Base-by-base conservation (phyloP, 53 echinoderm and acorn worm genomes). In the Paelopatides confundens region DNA sequence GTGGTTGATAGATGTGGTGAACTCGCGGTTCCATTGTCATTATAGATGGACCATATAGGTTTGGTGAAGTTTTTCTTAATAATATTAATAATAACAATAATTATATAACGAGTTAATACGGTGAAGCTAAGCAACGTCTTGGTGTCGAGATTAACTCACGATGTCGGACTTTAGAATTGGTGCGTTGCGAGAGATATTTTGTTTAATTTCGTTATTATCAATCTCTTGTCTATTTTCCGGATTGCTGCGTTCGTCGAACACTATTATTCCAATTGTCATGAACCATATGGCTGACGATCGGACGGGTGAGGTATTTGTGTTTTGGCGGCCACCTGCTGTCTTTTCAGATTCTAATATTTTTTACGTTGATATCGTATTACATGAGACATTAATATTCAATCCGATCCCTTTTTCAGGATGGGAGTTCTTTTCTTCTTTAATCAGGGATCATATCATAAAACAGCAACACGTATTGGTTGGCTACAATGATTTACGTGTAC, bases 391-490 rank as follows among this genome's bases (percentile, higher is more conserved):
- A 27, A 33, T 79, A 28, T 79, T 79, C 31, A 52, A 51, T 4
- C 79, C 52, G 51, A 79, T 27, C 2, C 47, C 52, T 28, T 79
- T 79, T 33, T 32, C 79, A 18, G 79, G 79, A 3, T 48, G 52
- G 31, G 53, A 52, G 0, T 53, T 79, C 49, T 52, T 51, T 28
- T 46, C 52, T 2, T 5, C 51, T 17, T 50, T 53, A 30, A 79
- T 79, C 12, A 15, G 51, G 53, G 31, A 79, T 15, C 27, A 51
- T 5, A 17, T 79, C 32, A 50, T 50, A 4, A 33, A 1, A 4
- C 31, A n/a, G 5, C 17, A n/a, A 21, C 14, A 13, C 10, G 30
- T 13, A 15, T 13, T 51, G 9, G 26, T 79, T 2, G 17, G 26
- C 3, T 14, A 43, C 26, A 47, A 29, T 28, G 49, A 79, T 48